Evolutionary conservation across 2,113 vertebrate species (phyloP), one percentile per base, ranked within the genome.

Genomic region (Oreotrochilus melanogaster): DNA sequence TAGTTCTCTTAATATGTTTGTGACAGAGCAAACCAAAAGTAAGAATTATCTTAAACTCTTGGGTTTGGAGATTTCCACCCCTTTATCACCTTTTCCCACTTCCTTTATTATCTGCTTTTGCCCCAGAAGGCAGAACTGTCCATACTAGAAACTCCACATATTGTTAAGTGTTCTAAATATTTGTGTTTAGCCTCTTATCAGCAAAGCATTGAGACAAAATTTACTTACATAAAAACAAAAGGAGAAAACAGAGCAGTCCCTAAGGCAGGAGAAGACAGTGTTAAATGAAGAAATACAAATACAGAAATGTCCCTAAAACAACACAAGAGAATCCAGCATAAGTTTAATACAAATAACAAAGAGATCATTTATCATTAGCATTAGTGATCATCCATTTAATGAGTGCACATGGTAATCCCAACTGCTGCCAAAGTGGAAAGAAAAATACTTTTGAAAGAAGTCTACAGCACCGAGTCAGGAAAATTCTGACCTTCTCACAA

Each of bases 171-270:
- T 62, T 66, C 72, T 54, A 88, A 89, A 79, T 70, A 85, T 78
- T 96, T 92, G 25, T 66, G 58, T 80, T 92, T 64, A 82, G 47
- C 60, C 35, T 78, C 57, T 80, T 92, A 94, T 89, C 81, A 91
- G 84, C 25, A 10, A 79, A 39, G 87, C 43, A 93, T 70, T 91
- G 78, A 85, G 62, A 18, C 45, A 72, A 84, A 72, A 84, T 8
- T 37, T 69, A 72, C 74, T 88, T 88, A 58, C 60, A 43, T 51
- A 51, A 89, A 89, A 94, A 90, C 87, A 95, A 96, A 91, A 91
- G 84, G 50, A 94, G 89, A 93, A 96, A 96, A 62, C 64, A 79
- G 78, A 58, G 43, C 58, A 88, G 50, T 69, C 58, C 72, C 61
- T 58, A 83, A 92, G 54, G 66, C 58, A 92, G 88, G 16, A 93